A percentile compares a stretch with the other conserved stretches of the same genome.
Evolutionary conservation across 1,140 invertebrate genomes (phyloP).

Genomic region (Apis mellifera): DNA sequence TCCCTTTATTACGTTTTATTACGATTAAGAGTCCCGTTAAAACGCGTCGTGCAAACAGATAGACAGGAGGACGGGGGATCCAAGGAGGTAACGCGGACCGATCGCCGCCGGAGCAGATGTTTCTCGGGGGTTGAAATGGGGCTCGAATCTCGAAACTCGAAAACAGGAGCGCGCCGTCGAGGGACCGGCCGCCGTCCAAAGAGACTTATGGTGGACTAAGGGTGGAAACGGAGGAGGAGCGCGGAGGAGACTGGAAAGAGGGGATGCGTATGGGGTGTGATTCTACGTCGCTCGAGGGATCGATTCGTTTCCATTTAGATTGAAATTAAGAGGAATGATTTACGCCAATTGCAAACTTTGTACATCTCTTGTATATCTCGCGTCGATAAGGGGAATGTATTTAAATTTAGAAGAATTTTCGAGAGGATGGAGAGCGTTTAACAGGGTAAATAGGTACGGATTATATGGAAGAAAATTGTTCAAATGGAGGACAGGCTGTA

Average conservation of each 20-base stretch:
- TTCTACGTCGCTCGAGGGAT: no score
- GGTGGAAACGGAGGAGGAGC: conserved; percentile 13
- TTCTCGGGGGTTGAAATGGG: conserved; percentile 16
- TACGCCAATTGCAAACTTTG: no score
- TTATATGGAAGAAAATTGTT: no score
- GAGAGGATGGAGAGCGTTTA: no score
- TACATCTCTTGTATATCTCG: no score
- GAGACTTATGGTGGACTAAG: conserved; percentile 53
- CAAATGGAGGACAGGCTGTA: no score
- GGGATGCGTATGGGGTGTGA: neutral
- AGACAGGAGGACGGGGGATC: neutral
- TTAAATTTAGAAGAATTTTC: no score
- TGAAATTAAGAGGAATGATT: no score
- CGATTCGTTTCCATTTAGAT: no score
- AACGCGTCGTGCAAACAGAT: neutral
- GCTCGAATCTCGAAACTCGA: conserved; percentile 37
- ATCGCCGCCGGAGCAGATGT: conserved; percentile 33
- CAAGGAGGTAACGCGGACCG: neutral
- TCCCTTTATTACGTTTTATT: conserved; percentile 5
- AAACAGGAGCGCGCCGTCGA: conserved; percentile 14
- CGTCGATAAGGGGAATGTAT: no score
- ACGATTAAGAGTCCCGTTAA: conserved; percentile 17
- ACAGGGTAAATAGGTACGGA: no score
- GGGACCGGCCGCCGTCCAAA: conserved; percentile 2
- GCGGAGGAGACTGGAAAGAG: neutral